Evolutionary conservation across 2,113 vertebrate species (phyloP), one percentile per base, ranked within the genome.

Genomic region (Synodontis membranacea): DNA sequence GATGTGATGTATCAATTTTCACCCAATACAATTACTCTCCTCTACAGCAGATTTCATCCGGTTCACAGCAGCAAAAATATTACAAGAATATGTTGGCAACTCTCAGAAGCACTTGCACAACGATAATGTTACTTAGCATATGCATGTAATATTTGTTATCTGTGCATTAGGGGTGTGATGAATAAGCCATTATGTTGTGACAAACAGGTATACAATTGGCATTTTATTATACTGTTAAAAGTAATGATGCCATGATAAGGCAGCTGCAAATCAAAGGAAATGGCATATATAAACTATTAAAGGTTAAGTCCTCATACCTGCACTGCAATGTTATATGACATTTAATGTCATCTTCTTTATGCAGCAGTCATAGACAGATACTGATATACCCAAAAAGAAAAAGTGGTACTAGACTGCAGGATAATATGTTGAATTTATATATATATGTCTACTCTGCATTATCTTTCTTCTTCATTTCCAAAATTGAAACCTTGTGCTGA

Each of bases 381-480:
- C 60, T 31, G 60, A 31, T 64, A 64, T 25, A 25, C 8, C 44
- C 4, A 25, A 21, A 9, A 60, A 25, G 12, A 62, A 62, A 62
- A 37, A 34, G 31, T 79, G 48, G 48, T 50, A 34, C 7, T 28
- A 39, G 12, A 17, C 11, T 21, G 5, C 25, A 54, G 3, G 9
- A 19, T 28, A 5, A 72, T 56, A 42, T 44, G 54, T 19, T 21
- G 11, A 34, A 58, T 56, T 82, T 44, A n/a, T n/a, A n/a, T 68
- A 48, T 84, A 39, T 88, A 78, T 11, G 21, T 25, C 70, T 80
- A 0, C 52, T 46, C 44, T 80, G 50, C 68, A 64, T 85, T 34
- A 34, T 62, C 56, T 39, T 31, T 42, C 28, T 34, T 50, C 70
- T 48, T 34, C 28, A 74, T 50, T 66, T 78, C 50, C 34, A 83